Percentiles rank a stretch among this genome's conserved stretches.
These are phyloP conservation scores for Notocelia uddmanniana DNA, from an alignment of 2,888 invertebrate genomes.

Conservation along the genomic window DNA sequence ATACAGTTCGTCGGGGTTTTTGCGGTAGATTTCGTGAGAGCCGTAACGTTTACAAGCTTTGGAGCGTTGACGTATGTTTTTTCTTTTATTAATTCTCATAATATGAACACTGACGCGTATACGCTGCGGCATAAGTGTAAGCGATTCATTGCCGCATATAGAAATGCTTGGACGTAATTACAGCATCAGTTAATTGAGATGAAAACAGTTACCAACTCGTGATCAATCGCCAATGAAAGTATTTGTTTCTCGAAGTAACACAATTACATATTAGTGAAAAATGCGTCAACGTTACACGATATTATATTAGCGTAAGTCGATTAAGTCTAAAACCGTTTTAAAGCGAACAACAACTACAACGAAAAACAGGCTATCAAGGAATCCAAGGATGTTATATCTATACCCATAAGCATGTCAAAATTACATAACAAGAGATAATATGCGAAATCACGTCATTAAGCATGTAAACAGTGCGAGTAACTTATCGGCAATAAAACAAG, in stretches of 20 bases:
- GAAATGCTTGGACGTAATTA: neutral
- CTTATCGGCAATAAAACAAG: constrained; percentile 18
- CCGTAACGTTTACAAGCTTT: constrained; percentile 53
- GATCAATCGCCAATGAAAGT: neutral
- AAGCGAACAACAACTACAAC: neutral
- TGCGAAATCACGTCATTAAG: constrained; percentile 6
- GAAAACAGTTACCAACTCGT: neutral
- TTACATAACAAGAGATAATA: constrained; percentile 31
- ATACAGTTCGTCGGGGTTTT: constrained; percentile 72
- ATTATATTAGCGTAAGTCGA: neutral
- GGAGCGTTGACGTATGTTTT: constrained; percentile 58
- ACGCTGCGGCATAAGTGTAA: neutral
- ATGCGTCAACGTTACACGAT: neutral
- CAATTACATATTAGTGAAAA: neutral
- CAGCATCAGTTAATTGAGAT: neutral
- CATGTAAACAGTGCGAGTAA: constrained; percentile 11
- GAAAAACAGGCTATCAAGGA: neutral
- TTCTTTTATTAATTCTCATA: constrained; percentile 55
- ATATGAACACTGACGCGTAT: constrained; percentile 17
- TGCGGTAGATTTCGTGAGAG: constrained; percentile 66
- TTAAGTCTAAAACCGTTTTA: neutral
- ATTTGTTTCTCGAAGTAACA: neutral
- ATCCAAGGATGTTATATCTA: neutral
- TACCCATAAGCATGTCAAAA: neutral
- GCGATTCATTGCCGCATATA: neutral